A percentile compares a stretch with the other conserved stretches of the same genome.
Evolutionary conservation across 2,797 vertebrate genomes (phyloP).

Genomic region (Triplophysa bombifrons): DNA sequence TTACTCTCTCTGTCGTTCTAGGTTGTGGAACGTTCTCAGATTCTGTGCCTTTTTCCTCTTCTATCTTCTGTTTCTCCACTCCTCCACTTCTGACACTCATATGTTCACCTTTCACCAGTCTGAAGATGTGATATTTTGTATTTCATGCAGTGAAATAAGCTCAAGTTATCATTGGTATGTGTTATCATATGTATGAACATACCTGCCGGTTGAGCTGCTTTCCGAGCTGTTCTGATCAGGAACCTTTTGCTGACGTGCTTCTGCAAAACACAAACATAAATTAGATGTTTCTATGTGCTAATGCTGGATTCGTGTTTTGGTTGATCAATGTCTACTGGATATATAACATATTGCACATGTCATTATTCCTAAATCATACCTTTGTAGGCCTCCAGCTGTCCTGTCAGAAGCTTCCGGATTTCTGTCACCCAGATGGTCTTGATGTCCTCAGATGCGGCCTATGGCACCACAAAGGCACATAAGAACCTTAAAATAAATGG

Average conservation of each 20-base stretch:
- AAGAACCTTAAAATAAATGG: not conserved
- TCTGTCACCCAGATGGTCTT: slow-evolving; percentile 96
- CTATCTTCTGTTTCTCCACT: slow-evolving; percentile 37
- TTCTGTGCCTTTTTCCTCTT: slow-evolving; percentile 46
- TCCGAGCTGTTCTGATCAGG: slow-evolving; percentile 79
- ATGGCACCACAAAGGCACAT: slow-evolving; percentile 19
- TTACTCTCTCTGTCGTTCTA: slow-evolving; percentile 33
- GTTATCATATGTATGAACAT: not conserved
- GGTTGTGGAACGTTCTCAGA: slow-evolving; percentile 13
- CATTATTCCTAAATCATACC: slow-evolving; percentile 70
- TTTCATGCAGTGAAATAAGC: not conserved
- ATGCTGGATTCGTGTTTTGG: not conserved
- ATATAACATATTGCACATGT: not conserved
- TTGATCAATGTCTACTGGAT: not conserved
- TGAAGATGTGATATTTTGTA: not conserved
- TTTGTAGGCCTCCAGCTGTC: slow-evolving; percentile 92
- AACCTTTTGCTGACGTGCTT: slow-evolving; percentile 88
- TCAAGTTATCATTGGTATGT: not conserved
- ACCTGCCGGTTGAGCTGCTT: slow-evolving; percentile 71
- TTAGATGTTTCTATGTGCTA: not conserved
- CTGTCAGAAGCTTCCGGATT: slow-evolving; percentile 95
- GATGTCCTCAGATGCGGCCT: slow-evolving; percentile 89
- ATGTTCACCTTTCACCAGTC: slow-evolving; percentile 13
- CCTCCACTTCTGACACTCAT: slow-evolving; percentile 16
- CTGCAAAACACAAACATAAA: slow-evolving; percentile 64